Percentiles rank a stretch among this genome's conserved stretches.
Conservation (phyloP, 2,888 invertebrate species). For the Pristionchus fissidentatus region DNA sequence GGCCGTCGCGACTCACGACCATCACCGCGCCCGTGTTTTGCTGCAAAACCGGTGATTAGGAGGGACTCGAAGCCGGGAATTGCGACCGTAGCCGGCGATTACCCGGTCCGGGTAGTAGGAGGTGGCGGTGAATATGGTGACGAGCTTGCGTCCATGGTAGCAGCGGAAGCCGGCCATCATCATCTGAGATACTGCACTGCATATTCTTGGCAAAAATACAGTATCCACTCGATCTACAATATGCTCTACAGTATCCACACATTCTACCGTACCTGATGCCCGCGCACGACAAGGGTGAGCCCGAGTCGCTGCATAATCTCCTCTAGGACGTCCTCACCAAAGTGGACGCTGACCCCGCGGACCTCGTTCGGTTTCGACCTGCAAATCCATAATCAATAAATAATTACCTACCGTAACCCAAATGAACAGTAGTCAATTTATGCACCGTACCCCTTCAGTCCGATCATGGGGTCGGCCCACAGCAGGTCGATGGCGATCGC, state of each 20-base stretch:
- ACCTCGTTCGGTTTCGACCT: neutral
- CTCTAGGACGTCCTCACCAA: conserved; percentile 4
- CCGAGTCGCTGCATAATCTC: neutral
- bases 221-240: too few relatives aligned
- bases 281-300: neutral
- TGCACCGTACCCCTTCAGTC: conserved; percentile 6
- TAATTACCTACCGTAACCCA: neutral
- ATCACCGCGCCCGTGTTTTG: neutral
- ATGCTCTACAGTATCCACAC: too few relatives aligned
- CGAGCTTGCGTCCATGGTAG: neutral
- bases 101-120: conserved; percentile 23
- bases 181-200: neutral
- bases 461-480: conserved; percentile 61
- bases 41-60: neutral
- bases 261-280: conserved; percentile 25
- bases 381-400: neutral
- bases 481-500: conserved; percentile 55
- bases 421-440: too few relatives aligned
- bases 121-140: conserved; percentile 14
- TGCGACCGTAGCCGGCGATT: neutral
- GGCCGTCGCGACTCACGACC: conserved; percentile 1
- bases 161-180: conserved; percentile 24
- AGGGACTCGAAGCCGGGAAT: neutral
- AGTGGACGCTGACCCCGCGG: neutral
- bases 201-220: too few relatives aligned